These are phyloP conservation scores for Amphibalanus amphitrite DNA, from an alignment of 1,140 invertebrate genomes.

Conservation along the genomic window DNA sequence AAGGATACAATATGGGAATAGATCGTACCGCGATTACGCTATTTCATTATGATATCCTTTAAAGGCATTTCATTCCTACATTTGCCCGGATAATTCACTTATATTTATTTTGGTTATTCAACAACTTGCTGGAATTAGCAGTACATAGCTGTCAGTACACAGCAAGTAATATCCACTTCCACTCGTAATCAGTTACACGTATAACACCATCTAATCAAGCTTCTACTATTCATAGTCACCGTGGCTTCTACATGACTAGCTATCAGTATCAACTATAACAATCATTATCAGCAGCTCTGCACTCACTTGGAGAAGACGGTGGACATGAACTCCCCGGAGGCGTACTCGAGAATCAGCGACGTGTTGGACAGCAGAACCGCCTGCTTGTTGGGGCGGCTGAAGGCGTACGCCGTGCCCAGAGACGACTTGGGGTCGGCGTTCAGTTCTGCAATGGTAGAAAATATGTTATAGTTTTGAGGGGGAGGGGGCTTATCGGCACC, in stretches of 20 bases:
- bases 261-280: neutral
- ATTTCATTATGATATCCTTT: too few species aligned
- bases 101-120: neutral
- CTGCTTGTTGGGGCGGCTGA: slow-evolving; percentile 67
- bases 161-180: too few species aligned
- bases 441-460: slow-evolving; percentile 38
- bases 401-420: slow-evolving; percentile 65
- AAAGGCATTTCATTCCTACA: neutral
- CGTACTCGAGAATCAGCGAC: slow-evolving; percentile 69
- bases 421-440: slow-evolving; percentile 66
- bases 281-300: neutral
- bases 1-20: neutral
- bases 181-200: too few species aligned
- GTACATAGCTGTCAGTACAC: too few species aligned
- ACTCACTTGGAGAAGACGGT: neutral
- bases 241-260: too few species aligned
- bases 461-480: too few species aligned
- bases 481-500: too few species aligned
- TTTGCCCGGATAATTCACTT: neutral
- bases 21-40: too few species aligned
- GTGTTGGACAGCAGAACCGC: slow-evolving; percentile 64
- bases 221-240: too few species aligned
- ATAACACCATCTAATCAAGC: too few species aligned
- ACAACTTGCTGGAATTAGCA: neutral
- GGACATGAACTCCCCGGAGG: slow-evolving; percentile 51